A percentile compares a stretch with the other conserved stretches of the same genome.
phyloP scores from a whole-genome alignment of 37 sponge, comb jelly and placozoan genomes.

The Chondrilla cf. caribensis region DNA sequence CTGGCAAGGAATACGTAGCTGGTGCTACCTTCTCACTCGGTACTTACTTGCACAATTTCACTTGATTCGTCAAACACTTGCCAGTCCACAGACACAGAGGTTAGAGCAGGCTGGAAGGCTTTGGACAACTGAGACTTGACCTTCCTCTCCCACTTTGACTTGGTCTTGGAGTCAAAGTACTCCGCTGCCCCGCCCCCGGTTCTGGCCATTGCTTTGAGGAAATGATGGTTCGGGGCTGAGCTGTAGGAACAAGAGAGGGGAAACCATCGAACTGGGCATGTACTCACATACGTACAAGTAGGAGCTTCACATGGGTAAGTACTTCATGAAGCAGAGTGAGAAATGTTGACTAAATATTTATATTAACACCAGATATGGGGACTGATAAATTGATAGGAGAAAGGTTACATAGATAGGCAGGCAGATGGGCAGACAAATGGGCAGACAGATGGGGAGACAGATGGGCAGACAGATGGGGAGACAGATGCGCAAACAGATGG shows the following conservation, averaged over 20 bases:
- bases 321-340: too few species aligned
- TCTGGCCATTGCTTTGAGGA: slow-evolving; percentile 81
- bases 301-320: too few species aligned
- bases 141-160: slow-evolving; percentile 88
- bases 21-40: too few species aligned
- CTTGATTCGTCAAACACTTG: slow-evolving; percentile 60
- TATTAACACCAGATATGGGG: too few species aligned
- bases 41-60: too few species aligned
- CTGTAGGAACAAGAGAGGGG: slow-evolving; percentile 22
- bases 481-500: too few species aligned
- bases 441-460: not conserved
- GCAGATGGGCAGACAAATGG: not conserved
- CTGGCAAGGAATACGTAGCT: too few species aligned
- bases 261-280: too few species aligned
- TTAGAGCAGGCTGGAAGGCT: slow-evolving; percentile 90
- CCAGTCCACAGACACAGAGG: slow-evolving; percentile 86
- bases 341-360: too few species aligned
- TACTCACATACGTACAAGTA: too few species aligned
- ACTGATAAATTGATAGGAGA: not conserved
- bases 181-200: slow-evolving; percentile 82
- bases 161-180: slow-evolving; percentile 85
- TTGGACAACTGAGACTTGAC: slow-evolving; percentile 77
- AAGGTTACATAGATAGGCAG: not conserved
- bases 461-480: too few species aligned
- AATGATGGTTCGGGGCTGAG: slow-evolving; percentile 83